Base-by-base conservation (phyloP, 2,113 vertebrate genomes). In the Austrofundulus limnaeus region DNA sequence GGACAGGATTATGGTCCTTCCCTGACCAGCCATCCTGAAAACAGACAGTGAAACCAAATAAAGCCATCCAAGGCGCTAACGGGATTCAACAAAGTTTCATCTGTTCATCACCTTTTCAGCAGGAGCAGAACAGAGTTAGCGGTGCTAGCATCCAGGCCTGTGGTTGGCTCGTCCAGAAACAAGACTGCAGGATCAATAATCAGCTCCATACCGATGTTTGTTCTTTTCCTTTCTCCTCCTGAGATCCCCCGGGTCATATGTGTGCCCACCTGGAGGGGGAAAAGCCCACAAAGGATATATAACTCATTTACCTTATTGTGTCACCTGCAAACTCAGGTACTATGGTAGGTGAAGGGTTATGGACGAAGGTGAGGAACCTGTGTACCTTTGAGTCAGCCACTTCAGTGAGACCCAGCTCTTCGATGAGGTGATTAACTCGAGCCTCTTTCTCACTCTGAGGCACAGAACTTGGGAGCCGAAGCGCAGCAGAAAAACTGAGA, bases 91-190 rank as follows among this genome's bases (percentile, higher is more conserved):
- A n/a, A n/a, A n/a, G n/a, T n/a, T n/a, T n/a, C n/a, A n/a, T n/a
- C n/a, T n/a, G n/a, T n/a, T n/a, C n/a, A n/a, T n/a, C 75, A 96
- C 96, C 93, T 94, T 87, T 96, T 95, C 39, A 98, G 90, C 5
- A 98, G 86, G 70, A 93, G 77, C 4, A 99, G 90, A 16, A 98
- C 97, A 20, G 95, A 94, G 2, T 94, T 95, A 9, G 96, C 96
- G 0, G 97, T 98, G 85, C 95, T 96, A 5, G 96, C 91, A 34
- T 98, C 97, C n/a, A 99, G 83, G 1, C 96, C 96, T 0, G 95
- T 96, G 11, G 97, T 99, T 16, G 97, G 96, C 64, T 99, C 96
- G 61, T 99, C 97, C 87, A 99, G 84, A 79, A 99, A 99, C 24
- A 99, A 87, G 59, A 98, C 90, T 0, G 93, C 80, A 3, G 97